Percentiles rank a stretch among this genome's conserved stretches.
phyloP scores from a whole-genome alignment of 1,140 invertebrate genomes.

The Bombus vancouverensis region DNA sequence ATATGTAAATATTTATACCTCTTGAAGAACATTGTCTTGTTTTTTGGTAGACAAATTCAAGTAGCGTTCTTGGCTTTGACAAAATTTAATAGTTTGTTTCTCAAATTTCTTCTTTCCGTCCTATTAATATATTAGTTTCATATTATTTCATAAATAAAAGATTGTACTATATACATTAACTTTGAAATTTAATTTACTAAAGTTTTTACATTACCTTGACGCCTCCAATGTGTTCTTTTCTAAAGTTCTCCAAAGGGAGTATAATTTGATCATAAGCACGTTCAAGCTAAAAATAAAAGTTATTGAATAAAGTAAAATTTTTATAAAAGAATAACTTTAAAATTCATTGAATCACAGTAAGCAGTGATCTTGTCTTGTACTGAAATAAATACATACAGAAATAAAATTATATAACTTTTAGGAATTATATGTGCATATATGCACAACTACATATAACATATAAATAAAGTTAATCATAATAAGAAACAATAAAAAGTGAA shows the following conservation, averaged over 20 bases:
- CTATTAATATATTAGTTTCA: constrained; percentile 76
- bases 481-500: background rate
- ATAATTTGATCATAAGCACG: constrained; percentile 95
- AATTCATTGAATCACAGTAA: constrained; percentile 16
- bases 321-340: constrained; percentile 8
- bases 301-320: constrained; percentile 32
- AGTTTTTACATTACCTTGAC: constrained; percentile 88
- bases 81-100: constrained; percentile 98
- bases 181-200: background rate
- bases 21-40: constrained; percentile 94
- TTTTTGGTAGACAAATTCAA: constrained; percentile 97
- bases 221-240: constrained; percentile 96
- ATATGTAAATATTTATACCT: constrained; percentile 84
- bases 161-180: background rate
- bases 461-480: too few species aligned
- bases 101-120: constrained; percentile 99
- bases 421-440: constrained; percentile 10
- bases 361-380: background rate
- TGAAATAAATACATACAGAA: background rate
- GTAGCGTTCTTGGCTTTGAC: constrained; percentile 96
- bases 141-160: background rate
- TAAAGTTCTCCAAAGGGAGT: constrained; percentile 94
- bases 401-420: background rate
- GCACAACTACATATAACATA: background rate
- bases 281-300: constrained; percentile 88